These are phyloP conservation scores for Trilocha varians DNA, from an alignment of 2,888 invertebrate genomes.

Conservation along the genomic window DNA sequence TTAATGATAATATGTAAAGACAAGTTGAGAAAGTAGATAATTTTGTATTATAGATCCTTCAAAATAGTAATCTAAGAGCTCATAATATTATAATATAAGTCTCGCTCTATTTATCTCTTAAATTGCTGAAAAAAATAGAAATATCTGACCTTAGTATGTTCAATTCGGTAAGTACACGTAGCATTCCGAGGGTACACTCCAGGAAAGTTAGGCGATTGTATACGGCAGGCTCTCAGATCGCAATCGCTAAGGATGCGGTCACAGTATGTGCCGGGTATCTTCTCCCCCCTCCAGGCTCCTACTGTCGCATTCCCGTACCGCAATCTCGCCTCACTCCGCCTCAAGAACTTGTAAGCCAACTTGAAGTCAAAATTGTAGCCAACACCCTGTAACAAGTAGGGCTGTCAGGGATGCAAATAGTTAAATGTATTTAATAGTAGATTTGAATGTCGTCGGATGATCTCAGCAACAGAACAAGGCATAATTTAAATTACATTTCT, in stretches of 20 bases:
- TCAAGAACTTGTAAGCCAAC: slow-evolving; percentile 87
- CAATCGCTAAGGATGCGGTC: slow-evolving; percentile 86
- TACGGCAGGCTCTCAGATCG: slow-evolving; percentile 78
- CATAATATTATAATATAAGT: too few species aligned
- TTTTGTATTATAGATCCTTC: too few species aligned
- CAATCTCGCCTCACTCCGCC: slow-evolving; percentile 81
- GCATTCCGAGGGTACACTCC: slow-evolving; percentile 91
- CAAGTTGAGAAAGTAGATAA: too few species aligned
- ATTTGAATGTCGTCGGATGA: too few species aligned
- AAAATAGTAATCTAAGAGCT: too few species aligned
- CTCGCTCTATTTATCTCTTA: too few species aligned
- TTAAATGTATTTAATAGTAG: too few species aligned
- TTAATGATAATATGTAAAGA: too few species aligned
- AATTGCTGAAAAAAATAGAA: slow-evolving; percentile 2
- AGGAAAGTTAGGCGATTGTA: slow-evolving; percentile 92
- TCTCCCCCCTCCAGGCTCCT: slow-evolving; percentile 82
- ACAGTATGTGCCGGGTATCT: slow-evolving; percentile 84
- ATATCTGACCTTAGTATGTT: slow-evolving; percentile 67
- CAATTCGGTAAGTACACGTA: slow-evolving; percentile 84
- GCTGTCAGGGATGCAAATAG: slow-evolving; percentile 20
- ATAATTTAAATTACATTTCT: too few species aligned
- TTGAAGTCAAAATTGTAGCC: slow-evolving; percentile 89
- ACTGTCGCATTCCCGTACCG: slow-evolving; percentile 84
- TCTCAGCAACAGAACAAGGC: too few species aligned
- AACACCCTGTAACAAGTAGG: slow-evolving; percentile 72